Base-by-base conservation (phyloP, 2,888 invertebrate genomes). In the Brenthis ino region DNA sequence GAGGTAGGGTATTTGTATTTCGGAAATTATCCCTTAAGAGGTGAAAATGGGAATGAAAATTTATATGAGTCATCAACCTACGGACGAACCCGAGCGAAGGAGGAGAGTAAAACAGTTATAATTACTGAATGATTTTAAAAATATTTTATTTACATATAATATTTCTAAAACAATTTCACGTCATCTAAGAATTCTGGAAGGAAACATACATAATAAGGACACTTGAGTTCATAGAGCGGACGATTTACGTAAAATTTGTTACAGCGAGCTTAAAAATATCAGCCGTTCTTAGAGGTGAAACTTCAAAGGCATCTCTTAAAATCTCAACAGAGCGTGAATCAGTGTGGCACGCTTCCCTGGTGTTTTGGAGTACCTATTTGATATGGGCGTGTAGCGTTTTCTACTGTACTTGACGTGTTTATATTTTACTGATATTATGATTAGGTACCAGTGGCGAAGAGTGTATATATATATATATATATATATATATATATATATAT, bases 221-320 rank as follows among this genome's bases (percentile, higher is more conserved):
- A 51, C 65, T 56, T 33, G 20, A 51, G 50, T 57, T 37, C 50
- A 37, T 51, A 14, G 33, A 57, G 28, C 65, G 33, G 20, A 12
- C 50, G 54, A 43, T 54, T 63, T 24, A 63, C 24, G 37, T 54
- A 20, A 43, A 63, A 20, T 47, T 11, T 53, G 66, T 63, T 57
- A 53, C 60, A 68, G 57, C 47, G 57, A 67, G 66, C 68, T 72
- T 67, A 72, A 72, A 67, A 64, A 64, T 70, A 54, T 65, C 66
- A 69, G 66, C 61, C 68, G 72, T 75, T 76, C 75, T 74, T 77
- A 74, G 75, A 78, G 76, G 72, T 77, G 61, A 72, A 76, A 76
- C 76, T 78, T 79, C 78, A 79, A 78, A 78, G 77, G 74, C 72
- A 73, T 72, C 71, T 75, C 74, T 75, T 69, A 73, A 68, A 65